Evolutionary conservation across 2,888 invertebrate genomes (phyloP), one percentile per base, ranked within the genome.

Genomic region (Nycteola revayana): DNA sequence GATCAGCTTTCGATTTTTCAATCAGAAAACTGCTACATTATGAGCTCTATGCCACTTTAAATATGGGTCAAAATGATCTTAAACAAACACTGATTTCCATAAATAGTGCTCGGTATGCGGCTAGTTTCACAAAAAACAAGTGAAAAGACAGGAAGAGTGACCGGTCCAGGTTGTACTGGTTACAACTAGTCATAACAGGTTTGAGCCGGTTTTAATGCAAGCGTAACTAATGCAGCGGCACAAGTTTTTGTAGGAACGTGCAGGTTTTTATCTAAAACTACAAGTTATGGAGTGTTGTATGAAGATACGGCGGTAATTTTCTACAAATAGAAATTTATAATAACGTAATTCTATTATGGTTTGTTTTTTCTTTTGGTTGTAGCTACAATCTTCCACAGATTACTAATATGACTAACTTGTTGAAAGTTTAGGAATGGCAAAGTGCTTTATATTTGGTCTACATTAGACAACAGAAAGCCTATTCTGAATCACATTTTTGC

Each of bases 131-230:
- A 54, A 61, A 66, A 67, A 69, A 60, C 48, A 57, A 72, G 63
- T 66, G 69, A 70, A 76, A 74, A 63, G 72, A 69, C 72, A 70
- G 76, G 72, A 75, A 74, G 69, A 71, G 65, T 65, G 71, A 49
- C 56, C 57, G 32, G 43, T 58, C 65, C 53, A 53, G 65, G 60
- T 60, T 36, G 28, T 10, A 37, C 28, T 52, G 44, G 57, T 34
- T 35, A 28, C 23, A 42, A 54, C 53, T 48, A 49, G 60, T 44
- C 36, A n/a, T 21, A 58, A 71, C 66, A 49, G 55, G 69, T 62
- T 55, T 7, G 25, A 53, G 60, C 61, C 54, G 56, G 71, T 57
- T 56, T 35, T 28, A 34, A 35, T 21, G 42, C 38, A 32, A 43
- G 49, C 45, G 46, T 42, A 46, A 47, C 49, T 53, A 42, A 59